Base-by-base conservation (phyloP, 1,140 invertebrate species). In the Drosophila mojavensis region DNA sequence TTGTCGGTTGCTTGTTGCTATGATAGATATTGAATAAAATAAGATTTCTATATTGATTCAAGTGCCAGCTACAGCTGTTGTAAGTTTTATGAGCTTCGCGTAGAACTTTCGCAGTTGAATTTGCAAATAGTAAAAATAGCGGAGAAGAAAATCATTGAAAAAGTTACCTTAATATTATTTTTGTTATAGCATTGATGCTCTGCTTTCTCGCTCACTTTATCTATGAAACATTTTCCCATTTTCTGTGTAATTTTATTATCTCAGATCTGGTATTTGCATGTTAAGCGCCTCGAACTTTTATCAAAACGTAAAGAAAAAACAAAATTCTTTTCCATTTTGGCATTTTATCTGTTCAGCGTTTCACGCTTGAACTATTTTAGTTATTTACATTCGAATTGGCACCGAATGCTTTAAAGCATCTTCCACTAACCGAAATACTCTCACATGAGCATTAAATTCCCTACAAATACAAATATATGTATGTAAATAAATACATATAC, bases 311-410 rank as follows among this genome's bases (percentile, higher is more conserved):
- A 17, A 56, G 10, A 13, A 4, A 39, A 30, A 36, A 58, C 55
- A 47, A 73, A 28, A 43, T 47, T 47, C 13, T 45, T 48, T 59
- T 58, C 26, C 47, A 45, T 53, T 61, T 68, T 33, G 50, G 30
- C 55, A 67, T 48, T 63, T 74, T 79, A 54, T 64, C 60, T 62
- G 30, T 28, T 28, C 26, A 39, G 28, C 55, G 58, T 39, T 75
- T 76, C 62, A 30, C 47, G 60, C 60, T 64, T 26, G 41, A 61
- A 45, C 26, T 66, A 70, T 68, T 78, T 75, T 36, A n/a, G 41
- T 53, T 70, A 70, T 75, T 81, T 78, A 60, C 78, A 64, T 71
- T 77, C 64, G 50, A 70, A 79, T 83, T 62, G 59, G 43, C 65
- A 69, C 26, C 65, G 67, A 71, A 48, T 66, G 76, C 71, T 71